phyloP scores from a whole-genome alignment of 2,797 vertebrate species.

The Sternotherus odoratus region DNA sequence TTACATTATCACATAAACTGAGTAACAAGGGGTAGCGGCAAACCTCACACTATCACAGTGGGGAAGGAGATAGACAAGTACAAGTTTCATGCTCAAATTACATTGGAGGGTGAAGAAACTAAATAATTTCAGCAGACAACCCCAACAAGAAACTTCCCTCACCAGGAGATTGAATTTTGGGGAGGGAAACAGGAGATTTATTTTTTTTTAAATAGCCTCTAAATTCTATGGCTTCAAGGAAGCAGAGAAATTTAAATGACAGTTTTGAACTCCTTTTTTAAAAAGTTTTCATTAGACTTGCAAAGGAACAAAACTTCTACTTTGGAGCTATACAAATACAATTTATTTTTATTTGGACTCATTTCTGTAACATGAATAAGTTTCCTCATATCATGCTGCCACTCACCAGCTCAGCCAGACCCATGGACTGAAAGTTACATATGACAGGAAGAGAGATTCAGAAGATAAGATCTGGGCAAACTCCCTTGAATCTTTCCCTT shows the following conservation, averaged over 20 bases:
- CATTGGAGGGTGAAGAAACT: too few species aligned
- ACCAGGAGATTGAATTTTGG: too few species aligned
- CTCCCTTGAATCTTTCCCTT: not conserved
- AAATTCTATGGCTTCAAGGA: conserved; percentile 82
- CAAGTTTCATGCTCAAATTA: too few species aligned
- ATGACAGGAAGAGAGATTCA: not conserved
- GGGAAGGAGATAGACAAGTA: too few species aligned
- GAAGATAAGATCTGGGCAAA: not conserved
- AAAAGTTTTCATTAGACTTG: conserved; percentile 72
- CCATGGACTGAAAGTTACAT: not conserved
- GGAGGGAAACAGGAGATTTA: conserved; percentile 24
- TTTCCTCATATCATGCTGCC: not conserved
- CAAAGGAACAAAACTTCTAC: conserved; percentile 32
- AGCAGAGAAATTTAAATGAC: conserved; percentile 77
- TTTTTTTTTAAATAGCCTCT: conserved; percentile 74
- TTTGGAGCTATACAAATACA: not conserved
- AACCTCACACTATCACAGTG: too few species aligned
- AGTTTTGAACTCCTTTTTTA: conserved; percentile 69
- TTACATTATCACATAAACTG: too few species aligned
- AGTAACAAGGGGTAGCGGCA: too few species aligned
- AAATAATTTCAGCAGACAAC: too few species aligned
- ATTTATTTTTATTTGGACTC: conserved; percentile 37
- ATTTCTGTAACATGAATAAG: not conserved
- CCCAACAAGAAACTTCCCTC: too few species aligned
- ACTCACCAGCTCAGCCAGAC: not conserved